phyloP scores from a whole-genome alignment of 2,888 invertebrate genomes.

The Hylaea fasciaria region DNA sequence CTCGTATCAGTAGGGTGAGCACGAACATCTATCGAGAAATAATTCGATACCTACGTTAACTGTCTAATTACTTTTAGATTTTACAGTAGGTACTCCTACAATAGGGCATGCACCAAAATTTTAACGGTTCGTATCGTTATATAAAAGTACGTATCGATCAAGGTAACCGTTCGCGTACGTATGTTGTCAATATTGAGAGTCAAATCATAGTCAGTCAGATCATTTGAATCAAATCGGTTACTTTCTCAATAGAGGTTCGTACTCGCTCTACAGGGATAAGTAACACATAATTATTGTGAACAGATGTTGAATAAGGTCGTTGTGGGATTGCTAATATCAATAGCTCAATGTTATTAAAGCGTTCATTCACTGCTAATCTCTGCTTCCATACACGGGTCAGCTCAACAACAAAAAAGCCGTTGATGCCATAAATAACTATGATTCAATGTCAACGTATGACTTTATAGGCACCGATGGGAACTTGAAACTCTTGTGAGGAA shows the following conservation, averaged over 20 bases:
- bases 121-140: too few species aligned
- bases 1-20: too few species aligned
- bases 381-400: constrained; percentile 59
- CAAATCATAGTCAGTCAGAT: too few species aligned
- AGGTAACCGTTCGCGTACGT: too few species aligned
- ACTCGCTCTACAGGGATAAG: too few species aligned
- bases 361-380: constrained; percentile 69
- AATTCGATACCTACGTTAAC: neutral
- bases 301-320: constrained; percentile 37
- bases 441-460: constrained; percentile 75
- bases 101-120: too few species aligned
- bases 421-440: constrained; percentile 77
- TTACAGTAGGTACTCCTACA: too few species aligned
- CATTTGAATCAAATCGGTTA: too few species aligned
- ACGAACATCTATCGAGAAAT: neutral
- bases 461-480: constrained; percentile 43
- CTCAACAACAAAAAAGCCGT: constrained; percentile 67
- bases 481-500: constrained; percentile 27
- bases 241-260: too few species aligned
- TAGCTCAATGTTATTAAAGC: constrained; percentile 61
- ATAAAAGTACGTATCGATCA: too few species aligned
- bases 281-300: too few species aligned
- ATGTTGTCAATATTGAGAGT: too few species aligned
- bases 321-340: constrained; percentile 45
- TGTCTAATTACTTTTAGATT: neutral